Evolutionary conservation across 2,888 invertebrate species (phyloP).

Genomic region (Drosophila atripex): DNA sequence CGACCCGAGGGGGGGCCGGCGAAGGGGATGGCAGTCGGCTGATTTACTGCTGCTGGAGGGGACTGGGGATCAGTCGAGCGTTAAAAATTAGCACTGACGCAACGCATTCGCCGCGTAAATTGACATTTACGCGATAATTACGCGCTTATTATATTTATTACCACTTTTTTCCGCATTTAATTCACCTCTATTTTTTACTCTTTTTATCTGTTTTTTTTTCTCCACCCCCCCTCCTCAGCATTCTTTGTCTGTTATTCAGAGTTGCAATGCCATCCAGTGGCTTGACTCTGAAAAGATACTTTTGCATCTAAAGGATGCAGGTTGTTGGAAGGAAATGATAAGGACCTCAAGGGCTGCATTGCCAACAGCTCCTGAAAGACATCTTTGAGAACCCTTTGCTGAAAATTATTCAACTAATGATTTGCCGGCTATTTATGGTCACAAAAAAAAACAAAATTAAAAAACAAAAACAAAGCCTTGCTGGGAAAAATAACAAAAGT

Average conservation of each 20-base stretch:
- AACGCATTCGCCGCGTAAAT: conserved; percentile 74
- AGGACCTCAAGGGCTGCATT: too few relatives aligned
- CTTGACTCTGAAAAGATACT: not conserved
- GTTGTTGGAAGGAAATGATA: too few relatives aligned
- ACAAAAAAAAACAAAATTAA: too few relatives aligned
- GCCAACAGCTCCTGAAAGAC: too few relatives aligned
- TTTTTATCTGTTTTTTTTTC: conserved; percentile 15
- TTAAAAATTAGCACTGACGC: conserved; percentile 76
- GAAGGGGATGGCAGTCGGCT: not conserved
- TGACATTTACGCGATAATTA: conserved; percentile 79
- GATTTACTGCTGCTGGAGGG: not conserved
- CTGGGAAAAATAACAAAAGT: conserved; percentile 23
- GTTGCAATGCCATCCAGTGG: conserved; percentile 25
- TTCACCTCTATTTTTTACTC: conserved; percentile 42
- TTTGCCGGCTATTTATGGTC: conserved; percentile 52
- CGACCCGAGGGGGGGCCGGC: too few relatives aligned
- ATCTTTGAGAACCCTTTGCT: not conserved
- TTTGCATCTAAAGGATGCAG: not conserved
- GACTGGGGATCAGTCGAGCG: conserved; percentile 52
- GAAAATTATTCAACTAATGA: conserved; percentile 53
- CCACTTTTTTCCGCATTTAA: conserved; percentile 69
- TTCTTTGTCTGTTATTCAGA: conserved; percentile 47
- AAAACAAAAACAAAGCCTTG: conserved; percentile 18
- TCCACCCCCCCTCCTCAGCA: conserved; percentile 13
- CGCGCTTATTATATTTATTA: conserved; percentile 79